Evolutionary conservation across 2,888 invertebrate species (phyloP).

Genomic region (Ophion slaviceki): DNA sequence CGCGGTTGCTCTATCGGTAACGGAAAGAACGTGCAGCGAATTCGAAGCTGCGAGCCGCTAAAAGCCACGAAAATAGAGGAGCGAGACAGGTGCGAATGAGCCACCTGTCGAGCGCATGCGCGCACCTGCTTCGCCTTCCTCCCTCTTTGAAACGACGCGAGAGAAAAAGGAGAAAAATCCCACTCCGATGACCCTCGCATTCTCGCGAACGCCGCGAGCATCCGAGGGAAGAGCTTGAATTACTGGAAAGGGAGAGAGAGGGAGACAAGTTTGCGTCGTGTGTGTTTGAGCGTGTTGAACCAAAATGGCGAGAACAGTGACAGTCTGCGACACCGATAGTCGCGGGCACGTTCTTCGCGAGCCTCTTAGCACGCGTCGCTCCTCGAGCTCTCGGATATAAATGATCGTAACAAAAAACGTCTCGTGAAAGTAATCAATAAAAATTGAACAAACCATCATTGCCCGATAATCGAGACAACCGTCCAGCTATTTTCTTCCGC

Average conservation of each 20-base stretch:
- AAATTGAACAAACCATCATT: not conserved
- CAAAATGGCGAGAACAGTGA: conserved; percentile 65
- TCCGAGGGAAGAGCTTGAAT: conserved; percentile 25
- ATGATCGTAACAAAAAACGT: not conserved
- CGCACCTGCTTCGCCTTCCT: conserved; percentile 15
- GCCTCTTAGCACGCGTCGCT: not conserved
- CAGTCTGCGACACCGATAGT: conserved; percentile 60
- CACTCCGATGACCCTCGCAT: conserved; percentile 23
- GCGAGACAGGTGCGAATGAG: conserved; percentile 42
- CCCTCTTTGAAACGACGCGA: conserved; percentile 1
- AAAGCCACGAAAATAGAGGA: not conserved
- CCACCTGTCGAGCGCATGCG: conserved; percentile 62
- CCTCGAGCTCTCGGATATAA: conserved; percentile 36
- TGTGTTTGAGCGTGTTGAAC: conserved; percentile 32
- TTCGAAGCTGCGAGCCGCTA: not conserved
- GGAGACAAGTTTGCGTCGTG: conserved; percentile 16
- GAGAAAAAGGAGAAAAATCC: conserved; percentile 31
- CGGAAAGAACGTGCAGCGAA: not conserved
- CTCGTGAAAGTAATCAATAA: not conserved
- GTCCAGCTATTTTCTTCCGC: not conserved
- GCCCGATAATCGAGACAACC: not conserved
- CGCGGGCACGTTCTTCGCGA: conserved; percentile 50
- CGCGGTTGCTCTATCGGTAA: not conserved
- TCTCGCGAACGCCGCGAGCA: conserved; percentile 34
- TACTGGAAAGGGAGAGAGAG: not conserved